phyloP scores from a whole-genome alignment of 1,140 invertebrate species.

The Hylaeus volcanicus region DNA sequence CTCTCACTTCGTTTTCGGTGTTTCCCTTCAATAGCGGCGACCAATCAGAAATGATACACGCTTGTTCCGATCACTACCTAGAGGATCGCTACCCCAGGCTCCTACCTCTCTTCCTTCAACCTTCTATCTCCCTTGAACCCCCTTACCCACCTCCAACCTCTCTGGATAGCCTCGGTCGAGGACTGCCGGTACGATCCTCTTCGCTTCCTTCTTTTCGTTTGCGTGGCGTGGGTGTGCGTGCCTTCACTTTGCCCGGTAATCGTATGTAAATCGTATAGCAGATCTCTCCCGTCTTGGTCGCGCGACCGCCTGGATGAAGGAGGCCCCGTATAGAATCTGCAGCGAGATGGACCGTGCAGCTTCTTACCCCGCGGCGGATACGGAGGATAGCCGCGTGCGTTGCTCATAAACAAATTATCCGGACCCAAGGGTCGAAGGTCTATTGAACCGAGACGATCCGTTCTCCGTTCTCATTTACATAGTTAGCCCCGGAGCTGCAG shows the following conservation, averaged over 20 bases:
- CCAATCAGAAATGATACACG: no score
- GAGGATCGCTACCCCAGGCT: no score
- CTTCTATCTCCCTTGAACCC: no score
- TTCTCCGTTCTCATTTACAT: conserved; percentile 79
- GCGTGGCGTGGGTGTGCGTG: conserved; percentile 77
- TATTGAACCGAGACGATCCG: conserved; percentile 80
- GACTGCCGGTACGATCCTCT: conserved; percentile 51
- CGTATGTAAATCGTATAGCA: conserved; percentile 80
- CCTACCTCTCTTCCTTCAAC: no score
- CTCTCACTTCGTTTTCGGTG: no score
- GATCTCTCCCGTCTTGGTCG: conserved; percentile 71
- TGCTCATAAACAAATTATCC: conserved; percentile 81
- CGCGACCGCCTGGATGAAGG: conserved; percentile 70
- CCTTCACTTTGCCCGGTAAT: conserved; percentile 77
- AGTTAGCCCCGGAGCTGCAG: conserved; percentile 75
- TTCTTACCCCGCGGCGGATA: conserved; percentile 71
- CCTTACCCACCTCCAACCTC: conserved; percentile 12
- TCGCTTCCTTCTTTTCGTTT: conserved; percentile 62
- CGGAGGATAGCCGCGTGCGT: conserved; percentile 75
- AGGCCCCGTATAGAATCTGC: conserved; percentile 66
- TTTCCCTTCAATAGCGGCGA: no score
- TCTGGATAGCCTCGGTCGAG: conserved; percentile 17
- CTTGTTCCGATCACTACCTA: no score
- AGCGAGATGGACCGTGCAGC: conserved; percentile 71
- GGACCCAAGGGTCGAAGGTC: conserved; percentile 80